phyloP scores from a whole-genome alignment of 2,797 vertebrate species.

The Poecile montanus region DNA sequence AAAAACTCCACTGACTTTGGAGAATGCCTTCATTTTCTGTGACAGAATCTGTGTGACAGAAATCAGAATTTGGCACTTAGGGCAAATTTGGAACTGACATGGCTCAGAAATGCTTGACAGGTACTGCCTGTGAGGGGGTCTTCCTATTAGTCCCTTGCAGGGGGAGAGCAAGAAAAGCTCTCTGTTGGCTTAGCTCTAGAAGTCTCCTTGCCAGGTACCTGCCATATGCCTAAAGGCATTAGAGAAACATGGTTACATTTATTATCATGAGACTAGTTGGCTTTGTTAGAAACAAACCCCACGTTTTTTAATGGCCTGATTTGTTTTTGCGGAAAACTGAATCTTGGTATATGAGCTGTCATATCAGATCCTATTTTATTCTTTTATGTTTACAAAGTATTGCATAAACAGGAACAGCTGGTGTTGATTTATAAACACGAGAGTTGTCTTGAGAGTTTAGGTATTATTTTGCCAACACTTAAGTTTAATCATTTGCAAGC shows the following conservation, averaged over 20 bases:
- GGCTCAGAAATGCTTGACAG: conserved; percentile 10
- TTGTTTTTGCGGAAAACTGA: conserved; percentile 42
- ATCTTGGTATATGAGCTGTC: conserved; percentile 42
- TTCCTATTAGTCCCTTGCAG: background rate
- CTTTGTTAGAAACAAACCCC: conserved; percentile 6
- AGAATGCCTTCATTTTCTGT: background rate
- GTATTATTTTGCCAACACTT: conserved; percentile 67
- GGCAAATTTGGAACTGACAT: background rate
- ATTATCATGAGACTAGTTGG: background rate
- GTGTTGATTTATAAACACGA: conserved; percentile 76
- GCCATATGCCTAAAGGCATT: background rate
- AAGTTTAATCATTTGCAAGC: conserved; percentile 52
- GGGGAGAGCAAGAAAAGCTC: background rate
- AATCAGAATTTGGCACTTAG: background rate
- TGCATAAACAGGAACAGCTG: conserved; percentile 69
- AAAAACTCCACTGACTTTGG: background rate
- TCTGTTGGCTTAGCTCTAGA: background rate
- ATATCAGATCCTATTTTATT: conserved; percentile 55
- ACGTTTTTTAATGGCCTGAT: conserved; percentile 27
- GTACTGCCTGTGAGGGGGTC: background rate
- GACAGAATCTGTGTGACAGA: conserved; percentile 12
- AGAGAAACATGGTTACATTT: background rate
- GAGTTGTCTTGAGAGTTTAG: conserved; percentile 67
- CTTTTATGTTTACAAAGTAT: conserved; percentile 62
- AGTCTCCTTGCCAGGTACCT: conserved; percentile 26